A percentile compares a stretch with the other conserved stretches of the same genome.
These are phyloP conservation scores for Apodemia mormo DNA, from an alignment of 2,888 invertebrate genomes.

Conservation along the genomic window DNA sequence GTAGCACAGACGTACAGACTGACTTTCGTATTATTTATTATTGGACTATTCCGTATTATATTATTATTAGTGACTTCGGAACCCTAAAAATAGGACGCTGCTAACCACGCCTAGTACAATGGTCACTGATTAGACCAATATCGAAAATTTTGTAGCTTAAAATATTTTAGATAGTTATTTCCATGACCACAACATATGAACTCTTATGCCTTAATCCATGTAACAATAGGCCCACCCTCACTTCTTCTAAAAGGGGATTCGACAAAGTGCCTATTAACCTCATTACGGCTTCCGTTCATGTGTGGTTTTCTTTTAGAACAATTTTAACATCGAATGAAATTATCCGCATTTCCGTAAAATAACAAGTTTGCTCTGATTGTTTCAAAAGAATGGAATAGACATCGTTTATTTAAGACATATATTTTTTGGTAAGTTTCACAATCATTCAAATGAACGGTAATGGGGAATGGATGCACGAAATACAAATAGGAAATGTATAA, in stretches of 20 bases:
- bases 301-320: constrained; percentile 53
- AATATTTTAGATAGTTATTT: too few relatives aligned
- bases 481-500: background rate
- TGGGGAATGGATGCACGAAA: background rate
- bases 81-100: too few relatives aligned
- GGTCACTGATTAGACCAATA: too few relatives aligned
- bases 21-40: too few relatives aligned
- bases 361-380: background rate
- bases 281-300: constrained; percentile 53
- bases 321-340: background rate
- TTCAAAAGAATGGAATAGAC: too few relatives aligned
- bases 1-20: too few relatives aligned
- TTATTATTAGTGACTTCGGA: too few relatives aligned
- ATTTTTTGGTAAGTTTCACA: background rate
- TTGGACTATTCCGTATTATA: too few relatives aligned
- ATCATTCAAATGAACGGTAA: background rate
- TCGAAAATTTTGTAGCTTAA: too few relatives aligned
- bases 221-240: constrained; percentile 13
- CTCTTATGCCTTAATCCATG: background rate
- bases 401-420: too few relatives aligned
- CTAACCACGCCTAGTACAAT: too few relatives aligned
- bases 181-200: background rate
- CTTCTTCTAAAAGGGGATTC: constrained; percentile 21
- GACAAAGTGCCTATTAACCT: constrained; percentile 60
- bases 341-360: background rate